Evolutionary conservation across 2,888 invertebrate species (phyloP).

Genomic region (Lepetodrilus schrolli): DNA sequence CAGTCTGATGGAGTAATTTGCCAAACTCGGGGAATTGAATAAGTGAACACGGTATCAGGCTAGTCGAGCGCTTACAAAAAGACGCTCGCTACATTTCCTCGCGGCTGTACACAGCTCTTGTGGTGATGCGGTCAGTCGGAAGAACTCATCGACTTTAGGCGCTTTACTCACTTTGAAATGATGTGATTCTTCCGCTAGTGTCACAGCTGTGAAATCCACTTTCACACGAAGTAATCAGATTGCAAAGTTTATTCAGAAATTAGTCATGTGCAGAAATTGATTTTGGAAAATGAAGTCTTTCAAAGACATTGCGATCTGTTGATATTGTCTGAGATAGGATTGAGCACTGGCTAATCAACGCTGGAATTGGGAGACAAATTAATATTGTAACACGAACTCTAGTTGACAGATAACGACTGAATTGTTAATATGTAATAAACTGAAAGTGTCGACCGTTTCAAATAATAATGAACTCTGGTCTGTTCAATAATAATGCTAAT

Average conservation of each 20-base stretch:
- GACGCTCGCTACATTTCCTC: neutral
- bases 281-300: slow-evolving; percentile 21
- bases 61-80: neutral
- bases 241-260: slow-evolving; percentile 11
- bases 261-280: slow-evolving; percentile 2
- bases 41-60: neutral
- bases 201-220: slow-evolving; percentile 7
- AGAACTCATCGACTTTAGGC: neutral
- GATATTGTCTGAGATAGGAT: no score
- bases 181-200: slow-evolving; percentile 11
- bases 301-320: neutral
- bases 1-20: slow-evolving; percentile 11
- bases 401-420: no score
- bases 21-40: slow-evolving; percentile 12
- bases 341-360: no score
- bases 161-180: slow-evolving; percentile 18
- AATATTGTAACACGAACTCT: no score
- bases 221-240: slow-evolving; percentile 11
- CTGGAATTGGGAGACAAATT: no score
- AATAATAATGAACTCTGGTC: no score
- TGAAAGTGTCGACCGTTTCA: no score
- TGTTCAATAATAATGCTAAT: no score
- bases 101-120: neutral
- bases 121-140: slow-evolving; percentile 21
- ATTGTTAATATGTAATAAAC: no score